These are phyloP conservation scores for Cyprinodon diabolis DNA, from an alignment of 2,797 vertebrate genomes.

Conservation along the genomic window DNA sequence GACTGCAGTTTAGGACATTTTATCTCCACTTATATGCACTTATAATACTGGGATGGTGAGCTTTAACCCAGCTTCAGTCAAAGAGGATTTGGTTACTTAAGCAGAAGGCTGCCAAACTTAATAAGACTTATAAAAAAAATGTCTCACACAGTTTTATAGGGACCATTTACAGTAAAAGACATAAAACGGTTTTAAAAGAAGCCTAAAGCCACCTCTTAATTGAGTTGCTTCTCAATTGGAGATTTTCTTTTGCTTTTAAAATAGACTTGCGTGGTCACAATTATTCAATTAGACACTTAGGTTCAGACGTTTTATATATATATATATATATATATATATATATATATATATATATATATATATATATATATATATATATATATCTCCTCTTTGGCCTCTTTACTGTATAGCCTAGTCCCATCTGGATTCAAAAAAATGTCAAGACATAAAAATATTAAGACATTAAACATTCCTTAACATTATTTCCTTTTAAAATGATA, in stretches of 20 bases:
- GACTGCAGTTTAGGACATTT: slow-evolving; percentile 42
- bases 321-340: not conserved
- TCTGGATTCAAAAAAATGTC: no score
- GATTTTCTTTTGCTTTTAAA: not conserved
- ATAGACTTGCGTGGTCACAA: not conserved
- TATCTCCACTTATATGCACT: slow-evolving; percentile 41
- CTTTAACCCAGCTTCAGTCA: slow-evolving; percentile 41
- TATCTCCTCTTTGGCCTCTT: no score
- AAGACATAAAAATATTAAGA: no score
- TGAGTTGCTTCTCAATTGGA: not conserved
- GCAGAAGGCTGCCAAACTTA: slow-evolving; percentile 20
- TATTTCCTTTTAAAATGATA: no score
- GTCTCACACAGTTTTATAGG: slow-evolving; percentile 1
- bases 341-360: not conserved
- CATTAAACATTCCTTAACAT: no score
- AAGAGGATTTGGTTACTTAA: slow-evolving; percentile 48
- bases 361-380: not conserved
- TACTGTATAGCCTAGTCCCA: no score
- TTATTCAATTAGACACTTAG: not conserved
- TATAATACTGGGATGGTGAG: slow-evolving; percentile 32
- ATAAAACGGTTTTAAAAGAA: not conserved
- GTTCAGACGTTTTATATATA: not conserved
- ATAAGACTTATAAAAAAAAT: slow-evolving; percentile 14
- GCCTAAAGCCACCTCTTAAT: not conserved
- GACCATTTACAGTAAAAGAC: not conserved